A percentile compares a stretch with the other conserved stretches of the same genome.
phyloP scores from a whole-genome alignment of 2,797 vertebrate genomes.

The Ctenopoma kingsleyae region DNA sequence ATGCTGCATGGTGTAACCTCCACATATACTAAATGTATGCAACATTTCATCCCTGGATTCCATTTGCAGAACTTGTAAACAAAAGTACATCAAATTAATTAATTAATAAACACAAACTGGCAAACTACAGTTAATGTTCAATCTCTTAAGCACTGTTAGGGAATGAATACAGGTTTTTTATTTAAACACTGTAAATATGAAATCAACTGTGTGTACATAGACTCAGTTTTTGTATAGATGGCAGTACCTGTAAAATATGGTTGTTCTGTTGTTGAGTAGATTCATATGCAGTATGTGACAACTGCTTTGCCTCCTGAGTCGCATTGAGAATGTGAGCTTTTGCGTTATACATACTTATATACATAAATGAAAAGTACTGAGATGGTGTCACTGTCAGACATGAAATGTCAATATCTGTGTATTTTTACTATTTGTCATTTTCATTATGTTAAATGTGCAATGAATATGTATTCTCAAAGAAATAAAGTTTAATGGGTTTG shows the following conservation, averaged over 20 bases:
- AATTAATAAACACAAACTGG: conserved; percentile 10
- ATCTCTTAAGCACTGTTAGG: conserved; percentile 18
- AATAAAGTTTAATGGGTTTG: conserved; percentile 70
- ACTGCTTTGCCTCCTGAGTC: conserved; percentile 59
- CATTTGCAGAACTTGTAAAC: conserved; percentile 29
- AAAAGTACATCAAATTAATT: conserved; percentile 12
- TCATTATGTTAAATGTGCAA: conserved; percentile 66
- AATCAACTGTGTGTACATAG: conserved; percentile 61
- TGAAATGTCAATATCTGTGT: conserved; percentile 58
- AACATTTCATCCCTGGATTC: conserved; percentile 45
- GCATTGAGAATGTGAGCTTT: conserved; percentile 64
- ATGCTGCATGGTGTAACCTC: conserved; percentile 67
- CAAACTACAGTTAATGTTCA: conserved; percentile 25
- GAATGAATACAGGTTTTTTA: conserved; percentile 25
- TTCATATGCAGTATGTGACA: conserved; percentile 39
- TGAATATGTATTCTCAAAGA: conserved; percentile 40
- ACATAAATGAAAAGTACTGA: conserved; percentile 46
- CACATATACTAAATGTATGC: conserved; percentile 51
- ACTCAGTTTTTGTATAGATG: conserved; percentile 58
- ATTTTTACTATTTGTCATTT: conserved; percentile 66
- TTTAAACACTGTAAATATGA: conserved; percentile 67
- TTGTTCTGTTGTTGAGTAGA: conserved; percentile 61
- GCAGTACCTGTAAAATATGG: conserved; percentile 44
- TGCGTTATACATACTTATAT: conserved; percentile 27
- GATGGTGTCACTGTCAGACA: conserved; percentile 57